Percentiles rank a stretch among this genome's conserved stretches.
Evolutionary conservation across 2,888 invertebrate species (phyloP).

Genomic region (Ommatoiulus sabulosus): DNA sequence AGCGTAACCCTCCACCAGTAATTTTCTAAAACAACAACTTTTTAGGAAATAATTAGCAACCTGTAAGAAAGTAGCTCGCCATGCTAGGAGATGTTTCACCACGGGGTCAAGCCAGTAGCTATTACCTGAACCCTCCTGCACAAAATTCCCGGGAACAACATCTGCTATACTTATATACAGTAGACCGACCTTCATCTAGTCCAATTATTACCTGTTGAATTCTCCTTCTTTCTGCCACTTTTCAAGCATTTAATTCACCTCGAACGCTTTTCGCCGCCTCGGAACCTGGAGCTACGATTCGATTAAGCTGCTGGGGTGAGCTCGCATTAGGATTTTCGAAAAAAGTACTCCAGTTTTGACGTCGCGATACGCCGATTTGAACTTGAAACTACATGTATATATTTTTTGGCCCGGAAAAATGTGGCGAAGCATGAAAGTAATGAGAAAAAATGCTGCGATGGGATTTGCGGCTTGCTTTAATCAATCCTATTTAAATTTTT

Average conservation of each 20-base stretch:
- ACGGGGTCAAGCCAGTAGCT: slow-evolving; percentile 25
- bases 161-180: slow-evolving; percentile 4
- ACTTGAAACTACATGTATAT: too few relatives aligned
- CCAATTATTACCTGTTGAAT: slow-evolving; percentile 24
- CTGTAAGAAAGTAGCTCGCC: slow-evolving; percentile 5
- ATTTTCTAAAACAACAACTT: slow-evolving; percentile 28
- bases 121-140: not conserved
- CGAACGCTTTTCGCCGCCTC: not conserved
- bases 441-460: too few relatives aligned
- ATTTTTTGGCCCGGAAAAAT: too few relatives aligned
- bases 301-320: not conserved
- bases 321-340: not conserved
- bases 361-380: not conserved
- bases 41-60: slow-evolving; percentile 31
- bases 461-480: too few relatives aligned
- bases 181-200: slow-evolving; percentile 7
- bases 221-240: slow-evolving; percentile 1
- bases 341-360: not conserved
- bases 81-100: slow-evolving; percentile 4
- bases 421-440: too few relatives aligned
- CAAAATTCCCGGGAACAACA: slow-evolving; percentile 6
- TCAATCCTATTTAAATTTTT: too few relatives aligned
- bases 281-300: not conserved
- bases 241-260: slow-evolving; percentile 7
- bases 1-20: slow-evolving; percentile 40